Base-by-base conservation (phyloP, 2,888 invertebrate genomes). In the Netelia fuscicornis region DNA sequence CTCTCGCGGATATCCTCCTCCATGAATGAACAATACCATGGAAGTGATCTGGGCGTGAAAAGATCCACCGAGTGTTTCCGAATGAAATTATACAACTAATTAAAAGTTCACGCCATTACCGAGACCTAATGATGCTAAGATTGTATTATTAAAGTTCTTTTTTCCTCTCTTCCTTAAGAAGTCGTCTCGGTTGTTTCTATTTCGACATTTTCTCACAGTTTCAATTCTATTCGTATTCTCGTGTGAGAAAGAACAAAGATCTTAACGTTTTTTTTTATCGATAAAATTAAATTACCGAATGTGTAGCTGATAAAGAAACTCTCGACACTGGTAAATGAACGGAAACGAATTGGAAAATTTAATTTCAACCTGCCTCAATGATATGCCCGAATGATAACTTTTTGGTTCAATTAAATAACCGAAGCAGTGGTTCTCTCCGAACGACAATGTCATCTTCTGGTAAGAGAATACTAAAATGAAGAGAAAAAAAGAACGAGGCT, bases 51-150 rank as follows among this genome's bases (percentile, higher is more conserved):
- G 65, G 37, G 44, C 65, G 83, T 67, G 67, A 62, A 48, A 72
- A 72, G 74, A 79, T 83, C 88, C 87, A 88, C 89, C 91, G 91
- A 91, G 91, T 92, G 91, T 92, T 92, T 91, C 90, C 92, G 90
- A 92, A 92, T 92, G 92, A 90, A 92, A 93, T 92, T 91, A 91
- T 90, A 90, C 91, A 93, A 93, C 93, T 93, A 93, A 93, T 93
- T 93, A 93, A 92, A 93, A 93, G 91, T 93, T 93, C 91, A 92
- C 91, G 90, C 92, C 91, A 91, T 93, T 92, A 92, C 90, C 74
- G 89, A 88, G 83, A 89, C 92, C 90, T 93, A 92, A 93, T 92
- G 92, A 92, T 91, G 89, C 92, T 89, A 91, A 92, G 92, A 91
- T 92, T 93, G 92, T 91, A 92, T 93, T 93, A 92, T 93, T 92